phyloP scores from a whole-genome alignment of 2,888 invertebrate species.

The Drosophila mercatorum region DNA sequence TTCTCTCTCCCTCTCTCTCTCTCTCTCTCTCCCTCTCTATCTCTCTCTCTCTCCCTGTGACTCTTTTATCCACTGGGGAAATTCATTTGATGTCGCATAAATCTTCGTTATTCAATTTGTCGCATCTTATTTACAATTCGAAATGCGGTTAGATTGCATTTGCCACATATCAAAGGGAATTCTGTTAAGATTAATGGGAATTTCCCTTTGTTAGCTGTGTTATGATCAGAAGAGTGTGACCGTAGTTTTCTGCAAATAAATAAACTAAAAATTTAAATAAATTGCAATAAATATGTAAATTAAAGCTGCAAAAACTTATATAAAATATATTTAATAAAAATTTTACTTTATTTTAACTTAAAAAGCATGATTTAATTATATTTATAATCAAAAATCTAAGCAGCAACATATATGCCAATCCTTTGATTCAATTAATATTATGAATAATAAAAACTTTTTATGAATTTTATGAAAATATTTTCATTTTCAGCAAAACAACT shows the following conservation, averaged over 20 bases:
- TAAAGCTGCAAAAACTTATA: too few relatives aligned
- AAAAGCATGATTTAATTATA: not conserved
- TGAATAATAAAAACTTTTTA: not conserved
- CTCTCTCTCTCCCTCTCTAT: too few relatives aligned
- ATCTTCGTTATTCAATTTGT: slow-evolving; percentile 31
- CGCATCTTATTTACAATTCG: slow-evolving; percentile 22
- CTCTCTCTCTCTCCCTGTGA: not conserved
- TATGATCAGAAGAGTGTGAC: not conserved
- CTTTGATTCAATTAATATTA: not conserved
- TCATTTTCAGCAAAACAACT: not conserved
- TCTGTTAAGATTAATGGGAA: not conserved
- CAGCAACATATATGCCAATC: not conserved
- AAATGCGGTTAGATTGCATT: slow-evolving; percentile 21
- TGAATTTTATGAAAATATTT: not conserved
- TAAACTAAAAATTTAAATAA: too few relatives aligned
- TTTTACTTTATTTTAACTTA: not conserved
- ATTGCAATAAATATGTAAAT: not conserved
- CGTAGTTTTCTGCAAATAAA: not conserved
- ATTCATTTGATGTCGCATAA: slow-evolving; percentile 32
- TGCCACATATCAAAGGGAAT: not conserved
- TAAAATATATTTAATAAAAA: not conserved
- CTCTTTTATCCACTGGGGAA: slow-evolving; percentile 21
- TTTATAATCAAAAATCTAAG: too few relatives aligned
- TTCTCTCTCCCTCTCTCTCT: too few relatives aligned
- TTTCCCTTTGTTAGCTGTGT: not conserved